Percentiles rank a stretch among this genome's conserved stretches.
Evolutionary conservation across 2,797 vertebrate species (phyloP).

Genomic region (Meriones psammophilus): DNA sequence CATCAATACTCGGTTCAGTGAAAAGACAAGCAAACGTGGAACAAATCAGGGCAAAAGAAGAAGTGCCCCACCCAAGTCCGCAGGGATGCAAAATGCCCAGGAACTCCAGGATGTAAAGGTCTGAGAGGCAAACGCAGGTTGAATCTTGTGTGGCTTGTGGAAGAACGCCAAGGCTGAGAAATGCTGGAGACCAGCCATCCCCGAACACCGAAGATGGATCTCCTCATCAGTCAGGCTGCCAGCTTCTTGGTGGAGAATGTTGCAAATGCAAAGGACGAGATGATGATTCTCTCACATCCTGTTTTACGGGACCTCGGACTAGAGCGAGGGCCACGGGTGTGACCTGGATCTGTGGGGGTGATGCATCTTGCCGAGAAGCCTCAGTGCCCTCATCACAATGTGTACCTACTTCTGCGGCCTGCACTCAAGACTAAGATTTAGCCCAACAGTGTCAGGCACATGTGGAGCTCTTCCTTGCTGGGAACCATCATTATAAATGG

Average conservation of each 20-base stretch:
- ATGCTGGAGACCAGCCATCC: not conserved
- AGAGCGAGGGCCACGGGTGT: not conserved
- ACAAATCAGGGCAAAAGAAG: conserved; percentile 43
- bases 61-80: not conserved
- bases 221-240: not conserved
- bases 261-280: not conserved
- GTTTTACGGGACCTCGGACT: not conserved
- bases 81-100: not conserved
- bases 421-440: not conserved
- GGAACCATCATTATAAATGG: conserved; percentile 1
- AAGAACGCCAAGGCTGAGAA: not conserved
- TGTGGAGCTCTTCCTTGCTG: not conserved
- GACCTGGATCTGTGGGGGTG: not conserved
- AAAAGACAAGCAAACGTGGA: not conserved
- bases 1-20: not conserved
- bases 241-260: not conserved
- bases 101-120: not conserved
- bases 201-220: not conserved
- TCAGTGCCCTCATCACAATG: not conserved
- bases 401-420: not conserved
- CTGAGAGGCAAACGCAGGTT: not conserved
- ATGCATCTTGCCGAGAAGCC: not conserved
- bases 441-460: not conserved
- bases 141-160: not conserved
- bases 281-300: not conserved